Base-by-base conservation (phyloP, 1,140 invertebrate genomes). In the Pectinophora gossypiella region DNA sequence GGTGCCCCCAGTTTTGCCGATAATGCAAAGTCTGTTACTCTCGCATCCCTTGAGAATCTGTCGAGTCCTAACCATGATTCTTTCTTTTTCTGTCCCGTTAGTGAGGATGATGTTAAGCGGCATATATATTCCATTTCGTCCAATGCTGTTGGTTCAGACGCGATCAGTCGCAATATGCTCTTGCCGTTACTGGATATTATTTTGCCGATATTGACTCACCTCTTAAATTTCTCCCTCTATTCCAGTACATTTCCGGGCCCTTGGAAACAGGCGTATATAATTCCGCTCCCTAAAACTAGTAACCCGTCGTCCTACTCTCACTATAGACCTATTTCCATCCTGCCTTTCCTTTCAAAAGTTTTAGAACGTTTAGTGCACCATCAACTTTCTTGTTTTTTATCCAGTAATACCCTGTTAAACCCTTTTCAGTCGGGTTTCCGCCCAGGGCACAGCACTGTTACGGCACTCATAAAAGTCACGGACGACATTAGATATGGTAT, bases 401-500 rank as follows among this genome's bases (percentile, higher is more conserved):
- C 27, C 1, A 20, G 18, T 3, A 44, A 44, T 44, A 10, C 19
- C 7, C 16, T 44, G 4, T 19, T 44, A 6, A 20, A 16, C 13
- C 43, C 7, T 2, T 22, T 44, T 44, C 43, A 44, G 10, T 44
- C 43, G 2, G 43, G 43, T 20, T 44, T 44, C 20, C 16, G 43
- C 16, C 43, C 43, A 12, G 43, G 43, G 16, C 19, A 44, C n/a
- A 44, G 43, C 19, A 44, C 43, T 44, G 19, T 19, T 5, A 44
- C 43, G 10, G 43, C 43, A 20, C 19, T 44, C 18, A 19, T 44
- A 0, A 44, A 44, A 44, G 43, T 44, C 16, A 19, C 12, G 5
- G 43, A 44, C 13, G 43, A 44, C 19, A 20, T 44, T 10, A 18
- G 43, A 12, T 20, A 18, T 20, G 43, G 18, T 20, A 44, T 44